Conservation (phyloP, 1,140 invertebrate genomes). For the Saccostrea cuccullata region DNA sequence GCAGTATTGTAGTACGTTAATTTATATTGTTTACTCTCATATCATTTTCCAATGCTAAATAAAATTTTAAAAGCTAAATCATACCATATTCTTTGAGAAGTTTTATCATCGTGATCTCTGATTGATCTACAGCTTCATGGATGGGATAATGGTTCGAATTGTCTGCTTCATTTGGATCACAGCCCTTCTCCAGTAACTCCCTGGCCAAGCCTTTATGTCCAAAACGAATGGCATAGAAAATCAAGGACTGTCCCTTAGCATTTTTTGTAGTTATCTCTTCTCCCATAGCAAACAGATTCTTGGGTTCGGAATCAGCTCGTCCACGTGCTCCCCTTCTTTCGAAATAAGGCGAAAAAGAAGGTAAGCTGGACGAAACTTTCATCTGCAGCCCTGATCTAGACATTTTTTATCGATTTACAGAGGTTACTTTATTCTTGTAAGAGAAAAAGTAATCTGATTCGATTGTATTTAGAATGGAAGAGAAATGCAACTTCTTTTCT, state of each 20-base stretch:
- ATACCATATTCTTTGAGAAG: slow-evolving; percentile 55
- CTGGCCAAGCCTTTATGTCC: slow-evolving; percentile 51
- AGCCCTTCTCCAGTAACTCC: slow-evolving; percentile 50
- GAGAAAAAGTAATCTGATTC: neutral
- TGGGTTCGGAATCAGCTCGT: slow-evolving; percentile 22
- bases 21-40: no score
- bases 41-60: neutral
- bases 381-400: neutral
- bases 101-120: slow-evolving; percentile 49
- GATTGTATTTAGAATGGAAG: neutral
- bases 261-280: slow-evolving; percentile 51
- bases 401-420: neutral
- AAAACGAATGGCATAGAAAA: slow-evolving; percentile 56
- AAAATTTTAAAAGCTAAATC: neutral
- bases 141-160: slow-evolving; percentile 43
- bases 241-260: slow-evolving; percentile 40
- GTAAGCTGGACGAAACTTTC: neutral
- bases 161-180: slow-evolving; percentile 51
- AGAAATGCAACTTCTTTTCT: neutral
- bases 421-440: neutral
- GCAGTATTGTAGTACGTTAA: no score
- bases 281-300: slow-evolving; percentile 3
- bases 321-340: neutral
- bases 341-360: slow-evolving; percentile 19
- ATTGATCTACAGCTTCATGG: slow-evolving; percentile 55